These are phyloP conservation scores for Cyrtorhinus lividipennis DNA, from an alignment of 1,140 invertebrate species.

Conservation along the genomic window DNA sequence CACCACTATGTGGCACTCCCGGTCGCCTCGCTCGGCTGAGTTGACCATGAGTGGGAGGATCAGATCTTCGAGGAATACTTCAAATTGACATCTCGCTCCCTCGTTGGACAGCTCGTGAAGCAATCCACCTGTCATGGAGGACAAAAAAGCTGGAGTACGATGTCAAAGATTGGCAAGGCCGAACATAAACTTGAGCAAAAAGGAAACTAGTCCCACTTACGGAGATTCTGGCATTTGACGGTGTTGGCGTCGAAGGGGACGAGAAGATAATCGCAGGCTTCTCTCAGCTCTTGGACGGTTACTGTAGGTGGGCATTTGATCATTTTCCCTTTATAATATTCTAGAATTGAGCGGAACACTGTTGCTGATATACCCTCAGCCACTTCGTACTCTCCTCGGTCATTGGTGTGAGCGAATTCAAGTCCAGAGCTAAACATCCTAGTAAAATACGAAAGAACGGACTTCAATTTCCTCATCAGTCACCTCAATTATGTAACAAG, in stretches of 20 bases:
- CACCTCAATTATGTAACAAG: no score
- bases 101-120: slow-evolving; percentile 98
- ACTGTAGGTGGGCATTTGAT: slow-evolving; percentile 60
- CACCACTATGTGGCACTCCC: slow-evolving; percentile 88
- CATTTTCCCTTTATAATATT: slow-evolving; percentile 82
- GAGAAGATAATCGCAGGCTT: slow-evolving; percentile 96
- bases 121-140: slow-evolving; percentile 60
- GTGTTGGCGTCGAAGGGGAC: slow-evolving; percentile 95
- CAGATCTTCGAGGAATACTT: slow-evolving; percentile 86
- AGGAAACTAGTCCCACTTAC: no score
- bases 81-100: slow-evolving; percentile 92
- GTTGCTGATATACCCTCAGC: slow-evolving; percentile 95
- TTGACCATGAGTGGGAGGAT: slow-evolving; percentile 94
- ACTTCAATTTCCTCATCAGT: no score
- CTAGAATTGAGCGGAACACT: slow-evolving; percentile 89
- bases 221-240: slow-evolving; percentile 85
- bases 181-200: no score
- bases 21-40: slow-evolving; percentile 76
- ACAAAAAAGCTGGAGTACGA: no score
- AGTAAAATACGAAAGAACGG: slow-evolving; percentile 24
- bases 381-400: slow-evolving; percentile 91
- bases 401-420: slow-evolving; percentile 86
- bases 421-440: slow-evolving; percentile 93
- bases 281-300: slow-evolving; percentile 82
- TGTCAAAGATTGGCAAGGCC: no score